These are phyloP conservation scores for Hoplostethus mediterraneus DNA, from an alignment of 2,797 vertebrate genomes.

Conservation along the genomic window DNA sequence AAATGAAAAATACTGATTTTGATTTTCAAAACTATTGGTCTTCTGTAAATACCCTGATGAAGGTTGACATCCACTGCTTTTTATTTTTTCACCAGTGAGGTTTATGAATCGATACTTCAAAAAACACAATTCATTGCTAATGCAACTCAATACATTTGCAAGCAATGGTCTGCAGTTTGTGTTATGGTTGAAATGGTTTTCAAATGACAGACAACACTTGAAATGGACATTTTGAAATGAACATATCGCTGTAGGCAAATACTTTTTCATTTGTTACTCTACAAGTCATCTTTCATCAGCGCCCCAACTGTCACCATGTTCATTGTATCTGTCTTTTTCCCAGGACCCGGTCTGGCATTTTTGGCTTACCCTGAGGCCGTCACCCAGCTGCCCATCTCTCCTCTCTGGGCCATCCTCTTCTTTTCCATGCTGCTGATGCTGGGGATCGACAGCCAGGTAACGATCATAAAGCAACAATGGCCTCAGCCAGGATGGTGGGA, in stretches of 20 bases:
- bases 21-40: conserved; percentile 17
- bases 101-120: neutral
- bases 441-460: conserved; percentile 99
- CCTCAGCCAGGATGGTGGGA: neutral
- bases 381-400: conserved; percentile 95
- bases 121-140: neutral
- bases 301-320: neutral
- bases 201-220: neutral
- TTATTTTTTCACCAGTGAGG: neutral
- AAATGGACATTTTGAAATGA: neutral
- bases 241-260: neutral
- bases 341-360: conserved; percentile 97
- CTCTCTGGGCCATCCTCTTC: conserved; percentile 95
- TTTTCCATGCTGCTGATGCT: conserved; percentile 99
- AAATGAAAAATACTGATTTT: conserved; percentile 30
- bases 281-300: neutral
- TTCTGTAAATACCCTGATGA: conserved; percentile 19
- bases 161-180: neutral
- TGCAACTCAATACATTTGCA: neutral
- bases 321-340: conserved; percentile 34
- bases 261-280: neutral
- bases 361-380: conserved; percentile 98
- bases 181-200: neutral
- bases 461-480: neutral
- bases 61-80: conserved; percentile 25